phyloP scores from a whole-genome alignment of 2,888 invertebrate species.

The Scaptomyza cyrtandrae region DNA sequence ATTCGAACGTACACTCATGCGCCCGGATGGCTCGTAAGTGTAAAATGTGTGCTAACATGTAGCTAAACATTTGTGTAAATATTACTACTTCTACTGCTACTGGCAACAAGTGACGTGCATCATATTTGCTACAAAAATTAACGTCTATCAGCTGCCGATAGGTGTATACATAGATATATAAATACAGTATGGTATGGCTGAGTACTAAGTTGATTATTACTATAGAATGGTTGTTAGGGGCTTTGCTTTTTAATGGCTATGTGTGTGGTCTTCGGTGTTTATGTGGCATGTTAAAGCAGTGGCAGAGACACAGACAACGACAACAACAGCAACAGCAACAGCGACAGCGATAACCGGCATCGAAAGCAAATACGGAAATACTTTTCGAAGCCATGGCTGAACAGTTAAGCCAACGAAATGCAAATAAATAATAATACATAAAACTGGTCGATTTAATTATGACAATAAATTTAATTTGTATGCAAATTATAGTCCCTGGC shows the following conservation, averaged over 20 bases:
- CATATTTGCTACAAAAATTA: slow-evolving; percentile 65
- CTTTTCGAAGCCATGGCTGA: slow-evolving; percentile 28
- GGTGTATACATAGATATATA: neutral
- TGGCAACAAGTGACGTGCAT: slow-evolving; percentile 56
- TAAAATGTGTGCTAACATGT: slow-evolving; percentile 27
- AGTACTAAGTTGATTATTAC: slow-evolving; percentile 3
- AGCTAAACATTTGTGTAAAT: slow-evolving; percentile 74
- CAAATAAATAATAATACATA: slow-evolving; percentile 66
- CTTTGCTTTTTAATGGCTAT: neutral
- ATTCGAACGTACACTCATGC: slow-evolving; percentile 25
- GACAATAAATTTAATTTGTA: slow-evolving; percentile 66
- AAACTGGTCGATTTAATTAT: slow-evolving; percentile 75
- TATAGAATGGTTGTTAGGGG: slow-evolving; percentile 2
- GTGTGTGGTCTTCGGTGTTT: slow-evolving; percentile 53
- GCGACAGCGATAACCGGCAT: slow-evolving; percentile 23
- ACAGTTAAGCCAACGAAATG: slow-evolving; percentile 41
- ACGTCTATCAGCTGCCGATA: slow-evolving; percentile 43
- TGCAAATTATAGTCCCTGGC: slow-evolving; percentile 59
- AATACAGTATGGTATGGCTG: neutral
- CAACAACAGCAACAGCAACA: neutral
- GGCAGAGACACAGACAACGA: neutral
- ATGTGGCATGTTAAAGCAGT: slow-evolving; percentile 15
- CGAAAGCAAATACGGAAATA: slow-evolving; percentile 64
- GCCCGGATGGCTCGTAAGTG: slow-evolving; percentile 33
- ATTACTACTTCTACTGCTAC: slow-evolving; percentile 24